A percentile compares a stretch with the other conserved stretches of the same genome.
Conservation (phyloP, 2,797 vertebrate genomes). For the Typhlichthys eigenmanni region DNA sequence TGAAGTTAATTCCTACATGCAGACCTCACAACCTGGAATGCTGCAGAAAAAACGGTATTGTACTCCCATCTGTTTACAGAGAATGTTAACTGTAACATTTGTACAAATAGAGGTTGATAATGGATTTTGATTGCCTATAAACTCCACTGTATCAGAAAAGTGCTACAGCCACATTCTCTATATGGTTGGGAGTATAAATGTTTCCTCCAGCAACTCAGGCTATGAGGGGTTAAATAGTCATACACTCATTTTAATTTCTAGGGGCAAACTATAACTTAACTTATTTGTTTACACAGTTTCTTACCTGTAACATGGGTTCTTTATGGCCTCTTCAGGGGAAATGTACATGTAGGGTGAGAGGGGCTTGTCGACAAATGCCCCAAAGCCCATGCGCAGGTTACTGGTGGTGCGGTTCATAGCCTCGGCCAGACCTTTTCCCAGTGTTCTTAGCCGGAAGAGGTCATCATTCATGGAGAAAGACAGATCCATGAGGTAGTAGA, state of each 20-base stretch:
- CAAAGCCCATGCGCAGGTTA: constrained; percentile 94
- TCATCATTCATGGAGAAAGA: constrained; percentile 90
- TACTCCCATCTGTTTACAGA: too few relatives aligned
- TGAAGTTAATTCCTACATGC: constrained; percentile 29
- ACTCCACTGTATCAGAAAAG: too few relatives aligned
- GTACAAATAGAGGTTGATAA: too few relatives aligned
- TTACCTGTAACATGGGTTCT: constrained; percentile 92
- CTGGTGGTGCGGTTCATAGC: constrained; percentile 94
- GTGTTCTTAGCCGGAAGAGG: constrained; percentile 82
- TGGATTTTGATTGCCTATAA: too few relatives aligned
- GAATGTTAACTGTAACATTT: too few relatives aligned
- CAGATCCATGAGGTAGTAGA: constrained; percentile 98
- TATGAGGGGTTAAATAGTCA: too few relatives aligned
- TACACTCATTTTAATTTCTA: too few relatives aligned
- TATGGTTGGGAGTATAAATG: too few relatives aligned
- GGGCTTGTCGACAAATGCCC: constrained; percentile 96
- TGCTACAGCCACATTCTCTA: too few relatives aligned
- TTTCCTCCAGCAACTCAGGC: too few relatives aligned
- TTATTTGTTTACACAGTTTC: not conserved
- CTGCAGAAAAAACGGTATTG: not conserved
- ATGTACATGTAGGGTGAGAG: constrained; percentile 95
- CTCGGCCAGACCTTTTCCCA: constrained; percentile 87
- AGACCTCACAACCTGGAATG: constrained; percentile 21
- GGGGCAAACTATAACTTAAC: too few relatives aligned
- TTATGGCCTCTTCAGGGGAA: constrained; percentile 84